phyloP scores from a whole-genome alignment of 2,888 invertebrate genomes.

The Nymphalis urticae region DNA sequence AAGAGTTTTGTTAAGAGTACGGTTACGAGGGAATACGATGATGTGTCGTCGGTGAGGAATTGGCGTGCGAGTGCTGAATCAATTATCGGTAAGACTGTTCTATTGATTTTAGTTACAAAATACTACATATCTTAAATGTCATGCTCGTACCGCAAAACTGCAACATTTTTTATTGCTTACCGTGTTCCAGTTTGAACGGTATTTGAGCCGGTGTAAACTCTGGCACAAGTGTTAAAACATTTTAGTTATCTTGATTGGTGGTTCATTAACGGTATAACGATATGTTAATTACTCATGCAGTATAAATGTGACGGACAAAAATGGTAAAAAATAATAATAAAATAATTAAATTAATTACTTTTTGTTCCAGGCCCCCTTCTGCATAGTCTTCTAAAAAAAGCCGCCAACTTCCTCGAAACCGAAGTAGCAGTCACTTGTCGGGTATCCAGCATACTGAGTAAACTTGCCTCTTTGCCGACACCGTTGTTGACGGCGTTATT shows the following conservation, averaged over 20 bases:
- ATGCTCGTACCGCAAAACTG: too few species aligned
- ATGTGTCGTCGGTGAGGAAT: conserved; percentile 56
- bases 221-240: too few species aligned
- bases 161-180: too few species aligned
- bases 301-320: too few species aligned
- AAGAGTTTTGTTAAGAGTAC: conserved; percentile 69
- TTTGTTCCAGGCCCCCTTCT: conserved; percentile 87
- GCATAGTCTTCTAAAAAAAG: conserved; percentile 88
- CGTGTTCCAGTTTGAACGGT: too few species aligned
- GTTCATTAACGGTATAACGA: too few species aligned
- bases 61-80: conserved; percentile 70
- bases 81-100: conserved; percentile 60
- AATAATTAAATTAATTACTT: too few species aligned
- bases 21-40: conserved; percentile 59
- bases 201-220: too few species aligned
- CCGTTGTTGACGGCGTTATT: conserved; percentile 93
- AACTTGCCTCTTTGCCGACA: conserved; percentile 93
- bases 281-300: too few species aligned
- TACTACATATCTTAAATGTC: background rate
- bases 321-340: too few species aligned
- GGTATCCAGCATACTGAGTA: conserved; percentile 92
- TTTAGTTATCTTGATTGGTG: too few species aligned
- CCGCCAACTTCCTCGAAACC: conserved; percentile 91
- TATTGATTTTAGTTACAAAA: background rate
- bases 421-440: conserved; percentile 92